A percentile compares a stretch with the other conserved stretches of the same genome.
These are phyloP conservation scores for Papilio gigon DNA, from an alignment of 2,888 invertebrate species.

Conservation along the genomic window DNA sequence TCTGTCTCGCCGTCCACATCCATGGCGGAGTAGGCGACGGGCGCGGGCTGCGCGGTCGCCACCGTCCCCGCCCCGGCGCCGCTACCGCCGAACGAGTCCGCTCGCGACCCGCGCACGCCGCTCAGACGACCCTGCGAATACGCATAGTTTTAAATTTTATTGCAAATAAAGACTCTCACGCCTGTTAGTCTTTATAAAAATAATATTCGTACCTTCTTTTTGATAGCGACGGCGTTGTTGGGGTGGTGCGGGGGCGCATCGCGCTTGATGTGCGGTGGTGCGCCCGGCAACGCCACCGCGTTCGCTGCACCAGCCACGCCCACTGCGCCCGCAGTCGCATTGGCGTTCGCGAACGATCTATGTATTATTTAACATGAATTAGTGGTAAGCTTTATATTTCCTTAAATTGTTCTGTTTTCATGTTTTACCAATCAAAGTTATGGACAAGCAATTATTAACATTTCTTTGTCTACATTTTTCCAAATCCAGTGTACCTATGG, in stretches of 20 bases:
- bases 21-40: slow-evolving; percentile 87
- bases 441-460: no score
- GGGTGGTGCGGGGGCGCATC: slow-evolving; percentile 64
- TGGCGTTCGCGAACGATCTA: slow-evolving; percentile 35
- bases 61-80: slow-evolving; percentile 51
- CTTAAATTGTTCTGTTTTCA: no score
- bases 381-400: no score
- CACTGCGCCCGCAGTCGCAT: slow-evolving; percentile 44
- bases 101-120: slow-evolving; percentile 53
- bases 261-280: slow-evolving; percentile 65
- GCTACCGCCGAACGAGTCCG: slow-evolving; percentile 56
- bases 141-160: no score
- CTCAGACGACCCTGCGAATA: slow-evolving; percentile 62
- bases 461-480: no score
- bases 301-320: slow-evolving; percentile 45
- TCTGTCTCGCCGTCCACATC: slow-evolving; percentile 99
- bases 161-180: no score
- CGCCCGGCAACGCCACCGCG: slow-evolving; percentile 47
- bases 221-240: slow-evolving; percentile 58
- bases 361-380: neutral
- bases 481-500: slow-evolving; percentile 66
- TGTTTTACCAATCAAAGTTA: no score
- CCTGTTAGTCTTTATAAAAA: neutral
- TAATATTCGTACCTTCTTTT: slow-evolving; percentile 67
- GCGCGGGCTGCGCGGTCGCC: slow-evolving; percentile 72